Evolutionary conservation across 2,888 invertebrate species (phyloP).

Genomic region (Julus scanicus): DNA sequence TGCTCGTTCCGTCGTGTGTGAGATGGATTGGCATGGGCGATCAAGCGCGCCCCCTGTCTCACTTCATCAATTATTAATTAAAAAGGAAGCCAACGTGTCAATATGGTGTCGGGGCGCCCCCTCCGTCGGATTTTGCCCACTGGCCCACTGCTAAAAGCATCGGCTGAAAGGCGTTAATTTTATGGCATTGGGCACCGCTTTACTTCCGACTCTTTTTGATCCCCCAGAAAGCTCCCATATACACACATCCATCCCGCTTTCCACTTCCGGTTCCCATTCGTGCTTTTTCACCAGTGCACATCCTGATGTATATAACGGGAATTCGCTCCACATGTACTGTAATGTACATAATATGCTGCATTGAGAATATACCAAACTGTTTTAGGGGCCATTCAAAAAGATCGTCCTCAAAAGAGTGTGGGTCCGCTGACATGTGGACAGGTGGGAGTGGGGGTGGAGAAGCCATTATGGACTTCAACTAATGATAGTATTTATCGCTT

Average conservation of each 20-base stretch:
- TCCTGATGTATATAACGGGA: conserved; percentile 9
- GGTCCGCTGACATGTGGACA: too few species aligned
- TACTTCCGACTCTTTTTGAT: conserved; percentile 41
- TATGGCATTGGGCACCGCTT: conserved; percentile 31
- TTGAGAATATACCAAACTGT: too few species aligned
- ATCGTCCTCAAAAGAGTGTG: too few species aligned
- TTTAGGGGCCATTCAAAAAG: too few species aligned
- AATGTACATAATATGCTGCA: too few species aligned
- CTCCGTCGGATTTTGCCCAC: conserved; percentile 24
- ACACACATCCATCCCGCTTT: conserved; percentile 1
- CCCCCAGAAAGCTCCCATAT: neutral
- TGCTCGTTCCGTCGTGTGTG: neutral
- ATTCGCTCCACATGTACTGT: neutral
- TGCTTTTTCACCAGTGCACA: conserved; percentile 4
- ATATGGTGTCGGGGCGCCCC: neutral
- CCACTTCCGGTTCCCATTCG: conserved; percentile 49
- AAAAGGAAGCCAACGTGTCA: conserved; percentile 48
- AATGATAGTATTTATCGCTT: too few species aligned
- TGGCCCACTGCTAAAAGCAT: conserved; percentile 36
- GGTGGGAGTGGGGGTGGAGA: too few species aligned
- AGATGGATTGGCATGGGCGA: conserved; percentile 36
- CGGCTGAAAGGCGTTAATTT: conserved; percentile 47
- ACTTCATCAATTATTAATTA: conserved; percentile 50
- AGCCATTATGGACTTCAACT: too few species aligned
- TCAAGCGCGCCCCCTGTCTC: conserved; percentile 30